Conservation (phyloP, 2,888 invertebrate genomes). For the Arrhopalites spinosus region DNA sequence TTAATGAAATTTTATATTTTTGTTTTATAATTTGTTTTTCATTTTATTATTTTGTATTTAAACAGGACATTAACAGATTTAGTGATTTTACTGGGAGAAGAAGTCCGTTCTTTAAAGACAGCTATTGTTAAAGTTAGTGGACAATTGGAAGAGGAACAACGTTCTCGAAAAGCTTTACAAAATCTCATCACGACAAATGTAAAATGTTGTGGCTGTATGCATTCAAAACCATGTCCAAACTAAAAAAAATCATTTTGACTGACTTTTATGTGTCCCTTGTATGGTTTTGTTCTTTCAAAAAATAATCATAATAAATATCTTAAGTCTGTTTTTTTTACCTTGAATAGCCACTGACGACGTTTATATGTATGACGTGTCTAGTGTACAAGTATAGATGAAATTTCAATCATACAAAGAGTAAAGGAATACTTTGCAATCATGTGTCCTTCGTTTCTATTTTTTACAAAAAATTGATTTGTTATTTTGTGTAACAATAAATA, state of each 20-base stretch:
- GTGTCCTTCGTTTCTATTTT: background rate
- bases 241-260: too few relatives aligned
- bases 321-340: too few relatives aligned
- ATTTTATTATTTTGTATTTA: background rate
- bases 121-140: slow-evolving; percentile 67
- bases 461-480: background rate
- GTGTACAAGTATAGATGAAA: background rate
- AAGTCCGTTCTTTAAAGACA: slow-evolving; percentile 70
- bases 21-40: background rate
- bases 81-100: slow-evolving; percentile 75
- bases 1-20: background rate
- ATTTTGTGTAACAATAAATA: background rate
- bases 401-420: too few relatives aligned
- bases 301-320: too few relatives aligned
- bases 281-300: too few relatives aligned
- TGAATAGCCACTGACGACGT: too few relatives aligned
- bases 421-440: background rate
- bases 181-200: slow-evolving; percentile 18
- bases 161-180: slow-evolving; percentile 63
- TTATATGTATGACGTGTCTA: background rate
- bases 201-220: too few relatives aligned
- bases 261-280: too few relatives aligned
- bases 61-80: slow-evolving; percentile 74
- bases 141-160: slow-evolving; percentile 72
- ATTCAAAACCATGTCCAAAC: too few relatives aligned